Percentiles rank a stretch among this genome's conserved stretches.
Conservation (phyloP, 2,797 vertebrate species). For the Microhierax caerulescens region DNA sequence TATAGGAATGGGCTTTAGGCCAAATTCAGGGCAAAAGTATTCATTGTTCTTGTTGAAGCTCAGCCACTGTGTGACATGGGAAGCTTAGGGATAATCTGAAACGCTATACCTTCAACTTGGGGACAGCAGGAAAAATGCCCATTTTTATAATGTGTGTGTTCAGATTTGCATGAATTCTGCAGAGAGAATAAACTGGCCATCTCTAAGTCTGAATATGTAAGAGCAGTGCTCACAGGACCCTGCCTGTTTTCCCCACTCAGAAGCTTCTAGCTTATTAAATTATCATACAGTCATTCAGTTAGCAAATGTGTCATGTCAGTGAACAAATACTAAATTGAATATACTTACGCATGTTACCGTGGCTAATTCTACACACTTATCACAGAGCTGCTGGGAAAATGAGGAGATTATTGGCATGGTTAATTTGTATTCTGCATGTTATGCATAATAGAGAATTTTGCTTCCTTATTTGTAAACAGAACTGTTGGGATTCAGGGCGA, state of each 20-base stretch:
- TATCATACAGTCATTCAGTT: background rate
- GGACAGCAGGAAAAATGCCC: background rate
- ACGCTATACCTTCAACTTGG: background rate
- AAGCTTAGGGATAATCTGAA: background rate
- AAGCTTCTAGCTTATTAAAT: background rate
- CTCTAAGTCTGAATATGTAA: background rate
- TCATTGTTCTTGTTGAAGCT: background rate
- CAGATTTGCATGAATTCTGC: background rate
- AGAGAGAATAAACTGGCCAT: background rate
- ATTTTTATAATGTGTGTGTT: background rate
- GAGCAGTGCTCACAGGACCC: background rate
- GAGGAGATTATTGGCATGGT: background rate
- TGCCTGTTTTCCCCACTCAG: background rate
- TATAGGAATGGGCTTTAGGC: background rate
- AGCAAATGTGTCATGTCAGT: background rate
- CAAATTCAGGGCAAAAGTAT: background rate
- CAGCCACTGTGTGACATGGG: background rate
- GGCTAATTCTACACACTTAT: conserved; percentile 21
- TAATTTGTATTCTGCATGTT: background rate
- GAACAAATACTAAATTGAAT: conserved; percentile 23
- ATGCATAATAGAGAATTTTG: background rate
- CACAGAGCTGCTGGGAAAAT: background rate
- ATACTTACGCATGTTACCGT: background rate
- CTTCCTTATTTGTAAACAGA: background rate
- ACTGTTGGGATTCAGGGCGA: background rate